These are phyloP conservation scores for Zophobas morio DNA, from an alignment of 1,140 invertebrate species.

Conservation along the genomic window DNA sequence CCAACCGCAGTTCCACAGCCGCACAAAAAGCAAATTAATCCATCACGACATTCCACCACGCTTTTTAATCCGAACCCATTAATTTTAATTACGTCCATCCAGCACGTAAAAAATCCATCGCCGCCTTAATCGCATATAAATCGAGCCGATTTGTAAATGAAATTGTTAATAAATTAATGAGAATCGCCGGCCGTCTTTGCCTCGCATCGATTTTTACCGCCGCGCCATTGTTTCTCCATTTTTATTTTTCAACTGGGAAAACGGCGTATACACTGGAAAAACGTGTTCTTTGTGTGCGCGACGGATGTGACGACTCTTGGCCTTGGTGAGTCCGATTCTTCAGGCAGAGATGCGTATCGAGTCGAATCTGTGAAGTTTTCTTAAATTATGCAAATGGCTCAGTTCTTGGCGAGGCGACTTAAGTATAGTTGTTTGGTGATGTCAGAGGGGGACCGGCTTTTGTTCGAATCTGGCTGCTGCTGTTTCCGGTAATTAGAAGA, in stretches of 20 bases:
- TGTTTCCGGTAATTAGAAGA: slow-evolving; percentile 10
- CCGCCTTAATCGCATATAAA: slow-evolving; percentile 11
- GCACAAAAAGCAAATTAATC: too few relatives aligned
- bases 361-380: slow-evolving; percentile 11
- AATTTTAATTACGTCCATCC: slow-evolving; percentile 17
- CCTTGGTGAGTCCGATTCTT: slow-evolving; percentile 13
- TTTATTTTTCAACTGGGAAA: slow-evolving; percentile 8
- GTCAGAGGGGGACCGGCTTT: neutral
- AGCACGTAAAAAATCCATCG: slow-evolving; percentile 11
- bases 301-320: slow-evolving; percentile 23
- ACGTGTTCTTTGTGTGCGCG: slow-evolving; percentile 26
- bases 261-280: slow-evolving; percentile 15
- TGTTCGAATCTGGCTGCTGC: slow-evolving; percentile 6
- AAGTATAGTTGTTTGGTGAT: neutral
- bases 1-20: too few relatives aligned
- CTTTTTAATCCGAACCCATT: slow-evolving; percentile 17
- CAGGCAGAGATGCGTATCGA: slow-evolving; percentile 20
- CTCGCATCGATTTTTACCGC: neutral
- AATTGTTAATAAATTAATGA: slow-evolving; percentile 24
- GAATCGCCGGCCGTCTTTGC: neutral
- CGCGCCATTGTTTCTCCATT: neutral
- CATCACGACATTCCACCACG: neutral
- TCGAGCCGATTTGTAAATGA: slow-evolving; percentile 16
- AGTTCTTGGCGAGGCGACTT: slow-evolving; percentile 10
- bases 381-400: slow-evolving; percentile 15